Conservation (phyloP, 2,797 vertebrate genomes). For the Phoebastria nigripes region DNA sequence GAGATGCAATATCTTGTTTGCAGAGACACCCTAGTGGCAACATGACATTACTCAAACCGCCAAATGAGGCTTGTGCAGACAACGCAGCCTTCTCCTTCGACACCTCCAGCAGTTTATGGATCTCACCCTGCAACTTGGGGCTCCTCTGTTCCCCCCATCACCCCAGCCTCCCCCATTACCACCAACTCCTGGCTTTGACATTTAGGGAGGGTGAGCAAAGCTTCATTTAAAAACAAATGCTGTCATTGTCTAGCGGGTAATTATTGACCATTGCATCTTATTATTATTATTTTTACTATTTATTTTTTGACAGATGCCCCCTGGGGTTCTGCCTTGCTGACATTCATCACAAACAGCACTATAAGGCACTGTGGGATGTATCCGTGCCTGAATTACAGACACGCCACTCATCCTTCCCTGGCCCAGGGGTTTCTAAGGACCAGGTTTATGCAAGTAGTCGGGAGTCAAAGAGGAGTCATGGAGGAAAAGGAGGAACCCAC, state of each 20-base stretch:
- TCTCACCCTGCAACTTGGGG: neutral
- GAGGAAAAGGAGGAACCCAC: neutral
- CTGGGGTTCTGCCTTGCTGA: neutral
- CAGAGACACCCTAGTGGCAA: constrained; percentile 58
- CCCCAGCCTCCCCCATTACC: neutral
- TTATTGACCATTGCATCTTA: neutral
- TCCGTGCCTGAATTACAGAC: rapidly evolving
- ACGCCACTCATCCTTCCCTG: neutral
- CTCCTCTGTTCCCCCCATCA: neutral
- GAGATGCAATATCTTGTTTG: constrained; percentile 58
- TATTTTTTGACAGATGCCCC: neutral
- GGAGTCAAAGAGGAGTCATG: neutral
- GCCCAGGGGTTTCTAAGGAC: neutral
- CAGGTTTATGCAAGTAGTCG: neutral
- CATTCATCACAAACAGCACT: neutral
- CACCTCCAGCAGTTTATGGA: neutral
- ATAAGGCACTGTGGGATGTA: neutral
- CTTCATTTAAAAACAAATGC: neutral
- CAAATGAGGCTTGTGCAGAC: neutral
- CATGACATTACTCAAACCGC: constrained; percentile 46
- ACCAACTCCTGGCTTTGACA: rapidly evolving
- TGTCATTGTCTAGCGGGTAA: neutral
- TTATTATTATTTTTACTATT: neutral
- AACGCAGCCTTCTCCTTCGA: neutral
- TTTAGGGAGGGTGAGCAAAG: neutral